A percentile compares a stretch with the other conserved stretches of the same genome.
phyloP scores from a whole-genome alignment of 2,797 vertebrate species.

The Distichodus sexfasciatus region DNA sequence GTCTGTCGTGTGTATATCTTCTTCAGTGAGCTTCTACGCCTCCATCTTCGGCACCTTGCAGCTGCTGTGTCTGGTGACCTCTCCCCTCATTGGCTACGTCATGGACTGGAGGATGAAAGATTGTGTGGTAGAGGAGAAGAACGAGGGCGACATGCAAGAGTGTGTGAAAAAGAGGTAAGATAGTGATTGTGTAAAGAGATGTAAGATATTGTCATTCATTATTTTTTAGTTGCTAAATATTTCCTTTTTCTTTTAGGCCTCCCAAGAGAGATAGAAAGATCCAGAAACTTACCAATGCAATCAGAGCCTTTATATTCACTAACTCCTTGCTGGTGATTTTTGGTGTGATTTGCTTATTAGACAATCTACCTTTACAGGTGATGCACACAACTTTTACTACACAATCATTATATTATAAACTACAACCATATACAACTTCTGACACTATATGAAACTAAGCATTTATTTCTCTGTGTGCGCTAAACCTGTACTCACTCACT shows the following conservation, averaged over 20 bases:
- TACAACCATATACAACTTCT: not conserved
- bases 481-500: too few species aligned
- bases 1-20: slow-evolving; percentile 2
- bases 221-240: not conserved
- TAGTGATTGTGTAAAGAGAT: too few species aligned
- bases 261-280: slow-evolving; percentile 72
- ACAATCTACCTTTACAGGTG: slow-evolving; percentile 82
- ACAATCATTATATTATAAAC: not conserved
- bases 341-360: slow-evolving; percentile 78
- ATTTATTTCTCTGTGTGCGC: not conserved
- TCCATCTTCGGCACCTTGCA: slow-evolving; percentile 83
- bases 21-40: slow-evolving; percentile 80
- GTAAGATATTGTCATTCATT: too few species aligned
- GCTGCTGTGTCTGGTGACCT: slow-evolving; percentile 82
- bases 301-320: slow-evolving; percentile 81
- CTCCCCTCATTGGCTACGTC: slow-evolving; percentile 85
- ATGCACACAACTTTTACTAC: slow-evolving; percentile 1
- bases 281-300: slow-evolving; percentile 86
- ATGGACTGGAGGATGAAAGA: slow-evolving; percentile 90
- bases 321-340: slow-evolving; percentile 81
- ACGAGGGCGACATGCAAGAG: slow-evolving; percentile 56
- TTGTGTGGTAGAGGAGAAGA: slow-evolving; percentile 58
- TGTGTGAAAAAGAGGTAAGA: not conserved
- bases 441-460: not conserved
- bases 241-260: slow-evolving; percentile 24